Evolutionary conservation across 35 echinoderm and acorn worm genomes (phyloP), one percentile per base, ranked within the genome.

Genomic region (Ptychodera flava): DNA sequence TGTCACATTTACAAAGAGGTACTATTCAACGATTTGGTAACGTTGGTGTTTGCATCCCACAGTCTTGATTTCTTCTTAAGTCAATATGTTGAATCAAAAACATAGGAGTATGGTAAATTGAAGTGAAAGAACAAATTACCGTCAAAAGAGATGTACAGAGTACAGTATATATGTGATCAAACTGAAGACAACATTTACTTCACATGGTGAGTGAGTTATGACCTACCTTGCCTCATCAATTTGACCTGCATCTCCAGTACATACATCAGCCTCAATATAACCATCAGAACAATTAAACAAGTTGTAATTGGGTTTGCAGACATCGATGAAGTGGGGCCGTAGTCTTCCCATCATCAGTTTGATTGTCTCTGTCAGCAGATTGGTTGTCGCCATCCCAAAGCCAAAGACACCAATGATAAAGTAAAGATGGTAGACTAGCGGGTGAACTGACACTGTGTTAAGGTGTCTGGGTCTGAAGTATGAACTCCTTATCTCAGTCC

Each of bases 261-360:
- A 94, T 36, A 35, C 64, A 33, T 52, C 80, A 36, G 86, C 86
- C 53, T 85, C 77, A 16, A 94, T 86, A 80, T 94, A 94, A 0
- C 27, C 33, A 80, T 94, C 83, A 30, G 93, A 85, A 81, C 93
- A 94, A 52, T 91, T 91, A 33, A 93, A 89, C 0, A 31, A 28
- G 0, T 82, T 91, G 76, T 85, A 94, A 81, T 94, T 89, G 28
- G 90, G 89, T 34, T 85, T 0, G 36, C 93, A 94, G 53, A 91
- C 86, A 1, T 1, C 30, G 1, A 94, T 84, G 78, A 91, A 94
- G 34, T 94, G 89, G 22, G 93, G 93, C 81, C 93, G 82, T 32
- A 94, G 64, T 35, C 93, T 80, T 37, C 93, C 93, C 37, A 94
- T 89, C 16, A 94, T 15, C 35, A 85, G 89, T 79, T 94, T 94